phyloP scores from a whole-genome alignment of 2,113 vertebrate genomes.

The Melanerpes formicivorus region DNA sequence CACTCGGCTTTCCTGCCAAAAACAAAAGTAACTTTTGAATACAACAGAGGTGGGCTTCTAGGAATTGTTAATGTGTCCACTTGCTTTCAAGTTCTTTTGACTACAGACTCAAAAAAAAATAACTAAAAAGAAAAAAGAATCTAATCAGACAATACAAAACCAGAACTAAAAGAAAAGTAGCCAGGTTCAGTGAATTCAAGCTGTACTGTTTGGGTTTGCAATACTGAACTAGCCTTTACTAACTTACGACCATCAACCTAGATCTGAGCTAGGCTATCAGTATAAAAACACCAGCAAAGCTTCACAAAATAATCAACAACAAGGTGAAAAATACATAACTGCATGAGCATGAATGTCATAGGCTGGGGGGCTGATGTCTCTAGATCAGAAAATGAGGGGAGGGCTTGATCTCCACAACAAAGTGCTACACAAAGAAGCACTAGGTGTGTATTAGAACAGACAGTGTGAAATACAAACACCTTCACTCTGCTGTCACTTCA shows the following conservation, averaged over 20 bases:
- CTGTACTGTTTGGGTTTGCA: neutral
- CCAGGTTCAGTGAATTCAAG: neutral
- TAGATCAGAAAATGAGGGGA: neutral
- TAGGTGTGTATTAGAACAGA: neutral
- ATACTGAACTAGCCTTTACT: neutral
- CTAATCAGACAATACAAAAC: neutral
- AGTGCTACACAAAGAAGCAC: neutral
- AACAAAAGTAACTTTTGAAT: neutral
- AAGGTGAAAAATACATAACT: neutral
- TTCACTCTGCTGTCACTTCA: neutral
- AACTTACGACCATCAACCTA: neutral
- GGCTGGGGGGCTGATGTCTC: neutral
- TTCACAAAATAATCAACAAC: neutral
- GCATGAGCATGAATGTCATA: neutral
- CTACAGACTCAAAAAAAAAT: neutral
- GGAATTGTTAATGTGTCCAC: neutral
- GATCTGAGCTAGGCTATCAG: neutral
- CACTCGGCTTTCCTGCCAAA: conserved; percentile 89
- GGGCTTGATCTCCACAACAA: neutral
- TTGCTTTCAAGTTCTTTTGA: neutral
- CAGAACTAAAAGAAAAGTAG: neutral
- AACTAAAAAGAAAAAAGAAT: neutral
- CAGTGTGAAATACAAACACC: neutral
- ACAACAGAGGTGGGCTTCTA: neutral
- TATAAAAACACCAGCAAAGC: neutral